Conservation (phyloP, 1,140 invertebrate genomes). For the Bombus waltoni region DNA sequence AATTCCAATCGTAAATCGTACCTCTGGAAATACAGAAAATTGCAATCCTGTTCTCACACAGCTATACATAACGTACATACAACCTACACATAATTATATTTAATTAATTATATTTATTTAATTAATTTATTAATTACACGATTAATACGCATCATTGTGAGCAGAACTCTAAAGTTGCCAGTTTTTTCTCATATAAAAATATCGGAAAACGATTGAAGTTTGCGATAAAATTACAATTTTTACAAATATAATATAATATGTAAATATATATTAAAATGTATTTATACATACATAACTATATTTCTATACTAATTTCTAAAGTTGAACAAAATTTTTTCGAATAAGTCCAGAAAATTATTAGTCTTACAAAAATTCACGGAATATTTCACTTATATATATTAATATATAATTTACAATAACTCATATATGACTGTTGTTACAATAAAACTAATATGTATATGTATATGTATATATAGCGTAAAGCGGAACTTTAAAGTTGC, state of each 20-base stretch:
- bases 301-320: slow-evolving; percentile 21
- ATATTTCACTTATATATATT: slow-evolving; percentile 36
- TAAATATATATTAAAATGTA: slow-evolving; percentile 53
- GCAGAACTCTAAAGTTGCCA: slow-evolving; percentile 35
- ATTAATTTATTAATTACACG: neutral
- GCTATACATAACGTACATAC: slow-evolving; percentile 28
- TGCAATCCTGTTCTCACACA: neutral
- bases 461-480: neutral
- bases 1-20: neutral
- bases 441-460: slow-evolving; percentile 20
- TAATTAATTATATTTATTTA: neutral
- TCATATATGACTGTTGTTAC: slow-evolving; percentile 22
- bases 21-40: slow-evolving; percentile 3
- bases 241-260: slow-evolving; percentile 47
- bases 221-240: slow-evolving; percentile 51
- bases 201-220: slow-evolving; percentile 36
- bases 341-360: neutral
- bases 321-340: slow-evolving; percentile 10
- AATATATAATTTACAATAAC: slow-evolving; percentile 50
- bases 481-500: slow-evolving; percentile 46
- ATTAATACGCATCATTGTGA: slow-evolving; percentile 31
- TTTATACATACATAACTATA: slow-evolving; percentile 52
- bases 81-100: slow-evolving; percentile 35
- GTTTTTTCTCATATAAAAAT: slow-evolving; percentile 36
- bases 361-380: slow-evolving; percentile 22